A percentile compares a stretch with the other conserved stretches of the same genome.
phyloP scores from a whole-genome alignment of 2,113 vertebrate genomes.

The Anser brachyrhynchus region DNA sequence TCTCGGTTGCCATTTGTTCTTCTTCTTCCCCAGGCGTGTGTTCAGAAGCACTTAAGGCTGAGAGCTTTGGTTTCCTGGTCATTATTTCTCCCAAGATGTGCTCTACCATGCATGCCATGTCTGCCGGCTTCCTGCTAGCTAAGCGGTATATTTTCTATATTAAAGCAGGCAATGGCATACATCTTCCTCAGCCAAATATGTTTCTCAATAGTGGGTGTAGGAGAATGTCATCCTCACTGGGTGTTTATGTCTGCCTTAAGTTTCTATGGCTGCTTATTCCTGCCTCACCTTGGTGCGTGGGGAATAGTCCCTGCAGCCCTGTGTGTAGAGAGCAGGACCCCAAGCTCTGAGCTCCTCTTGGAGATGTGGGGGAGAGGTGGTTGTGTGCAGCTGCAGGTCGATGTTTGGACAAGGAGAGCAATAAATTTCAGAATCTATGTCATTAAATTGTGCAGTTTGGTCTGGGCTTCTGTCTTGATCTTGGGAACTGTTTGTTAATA shows the following conservation, averaged over 20 bases:
- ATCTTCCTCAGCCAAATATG: background rate
- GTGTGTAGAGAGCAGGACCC: background rate
- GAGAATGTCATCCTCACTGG: rapidly evolving
- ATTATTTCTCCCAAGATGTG: background rate
- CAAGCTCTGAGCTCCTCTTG: background rate
- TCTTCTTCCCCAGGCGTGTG: background rate
- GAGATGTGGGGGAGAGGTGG: background rate
- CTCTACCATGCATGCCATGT: background rate
- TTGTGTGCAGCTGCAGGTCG: background rate
- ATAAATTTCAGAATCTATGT: background rate
- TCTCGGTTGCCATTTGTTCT: background rate
- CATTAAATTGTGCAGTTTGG: background rate
- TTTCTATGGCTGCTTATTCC: background rate
- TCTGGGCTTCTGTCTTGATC: constrained; percentile 22
- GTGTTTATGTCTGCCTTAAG: background rate
- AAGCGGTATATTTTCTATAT: background rate
- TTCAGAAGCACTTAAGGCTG: background rate
- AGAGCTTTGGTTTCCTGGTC: background rate
- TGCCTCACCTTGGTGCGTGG: rapidly evolving
- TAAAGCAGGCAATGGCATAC: background rate
- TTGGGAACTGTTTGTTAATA: constrained; percentile 50
- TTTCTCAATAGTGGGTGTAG: background rate
- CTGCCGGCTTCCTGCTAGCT: background rate
- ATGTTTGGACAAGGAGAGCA: constrained; percentile 32
- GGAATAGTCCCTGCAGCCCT: background rate